A percentile compares a stretch with the other conserved stretches of the same genome.
These are phyloP conservation scores for Amphibalanus amphitrite DNA, from an alignment of 1,140 invertebrate species.

Conservation along the genomic window DNA sequence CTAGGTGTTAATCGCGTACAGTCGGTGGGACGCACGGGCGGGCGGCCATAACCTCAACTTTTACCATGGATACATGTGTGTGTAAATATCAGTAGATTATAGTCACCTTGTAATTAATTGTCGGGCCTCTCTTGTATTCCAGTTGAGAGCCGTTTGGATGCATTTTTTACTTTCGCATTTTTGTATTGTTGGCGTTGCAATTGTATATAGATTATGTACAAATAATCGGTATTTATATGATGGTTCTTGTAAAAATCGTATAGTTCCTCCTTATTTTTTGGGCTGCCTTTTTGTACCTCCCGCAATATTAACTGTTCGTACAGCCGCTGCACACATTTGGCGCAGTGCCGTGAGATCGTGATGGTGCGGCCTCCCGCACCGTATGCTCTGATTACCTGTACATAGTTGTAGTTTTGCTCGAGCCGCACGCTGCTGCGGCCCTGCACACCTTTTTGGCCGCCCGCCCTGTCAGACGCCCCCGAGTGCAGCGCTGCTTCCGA, in stretches of 20 bases:
- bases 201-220: constrained; percentile 5
- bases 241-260: not conserved
- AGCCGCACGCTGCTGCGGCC: too few species aligned
- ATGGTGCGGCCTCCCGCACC: not conserved
- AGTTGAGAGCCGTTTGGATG: constrained; percentile 9
- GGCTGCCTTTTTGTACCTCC: not conserved
- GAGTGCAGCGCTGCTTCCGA: not conserved
- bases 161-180: constrained; percentile 9
- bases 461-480: too few species aligned
- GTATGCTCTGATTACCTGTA: not conserved
- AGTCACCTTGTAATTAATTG: constrained; percentile 7
- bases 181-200: constrained; percentile 6
- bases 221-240: not conserved
- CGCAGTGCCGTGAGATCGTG: not conserved
- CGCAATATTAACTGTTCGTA: not conserved
- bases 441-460: not conserved
- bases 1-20: not conserved
- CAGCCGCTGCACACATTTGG: too few species aligned
- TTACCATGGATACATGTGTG: not conserved
- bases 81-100: constrained; percentile 7
- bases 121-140: constrained; percentile 1
- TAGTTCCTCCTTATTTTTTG: not conserved
- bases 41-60: not conserved
- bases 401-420: not conserved
- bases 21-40: too few species aligned